Conservation (phyloP, 2,113 vertebrate species). For the Spilogale gracilis region DNA sequence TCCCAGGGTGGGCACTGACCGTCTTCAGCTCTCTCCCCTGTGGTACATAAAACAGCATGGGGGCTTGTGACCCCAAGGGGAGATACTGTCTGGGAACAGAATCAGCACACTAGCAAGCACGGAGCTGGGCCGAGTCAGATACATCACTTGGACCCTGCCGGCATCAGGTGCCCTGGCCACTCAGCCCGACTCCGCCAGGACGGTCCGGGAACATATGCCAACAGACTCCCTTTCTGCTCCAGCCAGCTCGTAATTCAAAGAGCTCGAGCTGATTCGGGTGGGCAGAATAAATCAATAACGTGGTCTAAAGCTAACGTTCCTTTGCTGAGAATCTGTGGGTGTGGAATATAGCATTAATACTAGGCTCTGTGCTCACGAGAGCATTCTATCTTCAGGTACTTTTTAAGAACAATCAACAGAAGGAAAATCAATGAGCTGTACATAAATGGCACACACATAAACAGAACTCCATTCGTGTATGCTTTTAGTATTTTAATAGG, state of each 20-base stretch:
- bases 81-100: background rate
- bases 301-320: background rate
- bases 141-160: accelerated
- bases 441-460: background rate
- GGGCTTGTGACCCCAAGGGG: background rate
- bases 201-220: background rate
- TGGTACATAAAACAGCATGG: background rate
- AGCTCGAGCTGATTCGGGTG: background rate
- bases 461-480: background rate
- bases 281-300: background rate
- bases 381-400: background rate
- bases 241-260: background rate
- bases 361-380: background rate
- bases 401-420: slow-evolving; percentile 40
- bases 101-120: background rate
- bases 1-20: background rate
- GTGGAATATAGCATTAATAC: background rate
- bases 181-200: background rate
- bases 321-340: background rate
- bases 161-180: background rate
- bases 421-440: background rate
- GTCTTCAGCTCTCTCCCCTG: background rate
- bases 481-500: background rate
- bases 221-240: background rate
- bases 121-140: background rate